Percentiles rank a stretch among this genome's conserved stretches.
Evolutionary conservation across 2,888 invertebrate genomes (phyloP).

Genomic region (Meandrusa payeni): DNA sequence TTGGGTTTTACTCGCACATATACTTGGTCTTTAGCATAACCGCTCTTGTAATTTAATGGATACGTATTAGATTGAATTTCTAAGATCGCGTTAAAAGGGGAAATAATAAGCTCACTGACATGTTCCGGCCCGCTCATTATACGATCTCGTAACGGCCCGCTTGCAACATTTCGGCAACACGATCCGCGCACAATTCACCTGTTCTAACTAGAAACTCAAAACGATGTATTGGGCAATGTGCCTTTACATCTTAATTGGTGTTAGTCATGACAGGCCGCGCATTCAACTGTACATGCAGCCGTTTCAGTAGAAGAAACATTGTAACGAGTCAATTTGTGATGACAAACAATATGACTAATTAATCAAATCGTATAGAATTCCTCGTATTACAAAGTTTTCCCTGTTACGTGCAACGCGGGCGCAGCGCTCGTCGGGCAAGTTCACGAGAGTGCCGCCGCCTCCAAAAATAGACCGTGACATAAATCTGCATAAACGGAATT

Average conservation of each 20-base stretch:
- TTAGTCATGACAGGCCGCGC: constrained; percentile 10
- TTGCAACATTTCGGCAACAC: constrained; percentile 18
- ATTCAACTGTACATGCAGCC: not conserved
- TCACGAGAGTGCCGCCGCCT: constrained; percentile 54
- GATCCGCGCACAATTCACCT: constrained; percentile 15
- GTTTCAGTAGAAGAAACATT: not conserved
- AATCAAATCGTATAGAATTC: constrained; percentile 14
- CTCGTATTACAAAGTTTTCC: constrained; percentile 39
- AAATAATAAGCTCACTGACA: constrained; percentile 6
- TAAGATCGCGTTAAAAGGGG: not conserved
- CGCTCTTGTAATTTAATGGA: too few relatives aligned
- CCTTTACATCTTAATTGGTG: constrained; percentile 10
- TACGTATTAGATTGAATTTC: too few relatives aligned
- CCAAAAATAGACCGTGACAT: constrained; percentile 73
- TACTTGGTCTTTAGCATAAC: too few relatives aligned
- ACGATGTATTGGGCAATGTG: constrained; percentile 14
- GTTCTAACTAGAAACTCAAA: constrained; percentile 12
- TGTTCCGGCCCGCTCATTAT: constrained; percentile 2
- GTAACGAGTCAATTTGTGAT: constrained; percentile 12
- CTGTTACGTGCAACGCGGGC: constrained; percentile 41
- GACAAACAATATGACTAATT: constrained; percentile 23
- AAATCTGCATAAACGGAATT: constrained; percentile 73
- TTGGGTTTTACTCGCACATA: too few relatives aligned
- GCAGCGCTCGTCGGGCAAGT: constrained; percentile 47
- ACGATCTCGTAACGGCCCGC: constrained; percentile 3